phyloP scores from a whole-genome alignment of 2,113 vertebrate genomes.

The Ranitomeya variabilis region DNA sequence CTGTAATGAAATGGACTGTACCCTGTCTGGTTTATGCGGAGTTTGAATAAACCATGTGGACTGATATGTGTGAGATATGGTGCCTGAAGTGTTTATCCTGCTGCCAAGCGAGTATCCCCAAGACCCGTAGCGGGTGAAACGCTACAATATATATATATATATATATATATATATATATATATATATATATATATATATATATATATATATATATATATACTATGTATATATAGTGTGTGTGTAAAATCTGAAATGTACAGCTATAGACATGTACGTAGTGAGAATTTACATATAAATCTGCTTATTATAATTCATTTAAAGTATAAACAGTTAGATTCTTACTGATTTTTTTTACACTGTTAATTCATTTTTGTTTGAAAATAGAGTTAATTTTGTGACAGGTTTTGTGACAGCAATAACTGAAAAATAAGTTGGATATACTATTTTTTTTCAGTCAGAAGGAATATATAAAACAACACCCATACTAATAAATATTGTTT shows the following conservation, averaged over 20 bases:
- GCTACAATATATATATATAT: too few relatives aligned
- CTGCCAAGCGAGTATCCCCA: too few relatives aligned
- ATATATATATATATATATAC: too few relatives aligned
- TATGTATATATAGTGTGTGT: too few relatives aligned
- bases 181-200: too few relatives aligned
- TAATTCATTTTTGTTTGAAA: slow-evolving; percentile 43
- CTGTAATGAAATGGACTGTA: too few relatives aligned
- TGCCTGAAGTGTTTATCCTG: too few relatives aligned
- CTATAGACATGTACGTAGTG: not conserved
- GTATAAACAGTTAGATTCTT: slow-evolving; percentile 2
- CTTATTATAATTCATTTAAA: not conserved
- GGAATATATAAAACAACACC: not conserved
- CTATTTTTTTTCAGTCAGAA: not conserved
- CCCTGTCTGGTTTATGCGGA: too few relatives aligned
- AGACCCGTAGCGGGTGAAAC: too few relatives aligned
- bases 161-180: too few relatives aligned
- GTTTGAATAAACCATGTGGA: too few relatives aligned
- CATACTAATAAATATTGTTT: not conserved
- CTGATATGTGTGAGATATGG: too few relatives aligned
- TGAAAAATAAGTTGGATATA: slow-evolving; percentile 41
- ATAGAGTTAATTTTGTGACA: slow-evolving; percentile 40
- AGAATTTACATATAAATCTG: slow-evolving; percentile 23
- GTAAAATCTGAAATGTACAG: not conserved
- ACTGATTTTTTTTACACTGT: slow-evolving; percentile 24
- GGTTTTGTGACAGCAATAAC: slow-evolving; percentile 26